phyloP scores from a whole-genome alignment of 1,140 invertebrate species.

The Trichonephila inaurata region DNA sequence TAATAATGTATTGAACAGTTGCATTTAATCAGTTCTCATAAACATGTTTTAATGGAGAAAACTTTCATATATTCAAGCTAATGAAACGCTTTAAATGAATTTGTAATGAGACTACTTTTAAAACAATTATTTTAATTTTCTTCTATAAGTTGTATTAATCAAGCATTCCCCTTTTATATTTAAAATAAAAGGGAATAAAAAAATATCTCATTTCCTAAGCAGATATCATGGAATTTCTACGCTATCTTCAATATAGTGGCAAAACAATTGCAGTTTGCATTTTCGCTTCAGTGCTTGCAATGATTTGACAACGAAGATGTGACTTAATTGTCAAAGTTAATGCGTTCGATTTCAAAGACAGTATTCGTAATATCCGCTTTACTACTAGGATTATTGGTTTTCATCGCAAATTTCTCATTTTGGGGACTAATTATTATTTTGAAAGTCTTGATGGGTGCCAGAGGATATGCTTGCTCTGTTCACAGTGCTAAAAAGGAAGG shows the following conservation, averaged over 20 bases:
- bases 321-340: slow-evolving; percentile 61
- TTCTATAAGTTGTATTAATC: too few species aligned
- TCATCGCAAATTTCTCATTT: slow-evolving; percentile 14
- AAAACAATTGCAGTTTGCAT: slow-evolving; percentile 37
- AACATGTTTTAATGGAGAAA: too few species aligned
- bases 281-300: background rate
- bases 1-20: too few species aligned
- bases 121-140: too few species aligned
- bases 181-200: background rate
- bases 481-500: background rate
- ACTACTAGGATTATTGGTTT: slow-evolving; percentile 29
- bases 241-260: background rate
- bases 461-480: background rate
- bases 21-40: too few species aligned
- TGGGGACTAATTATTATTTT: slow-evolving; percentile 1
- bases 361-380: slow-evolving; percentile 44
- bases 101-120: too few species aligned
- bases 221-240: slow-evolving; percentile 10
- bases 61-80: too few species aligned
- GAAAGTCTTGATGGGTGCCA: background rate
- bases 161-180: background rate
- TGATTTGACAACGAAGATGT: slow-evolving; percentile 33
- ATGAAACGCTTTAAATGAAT: too few species aligned
- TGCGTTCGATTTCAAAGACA: slow-evolving; percentile 42
- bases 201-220: background rate